Evolutionary conservation across 2,113 vertebrate species (phyloP), one percentile per base, ranked within the genome.

Genomic region (Cottus gobio): DNA sequence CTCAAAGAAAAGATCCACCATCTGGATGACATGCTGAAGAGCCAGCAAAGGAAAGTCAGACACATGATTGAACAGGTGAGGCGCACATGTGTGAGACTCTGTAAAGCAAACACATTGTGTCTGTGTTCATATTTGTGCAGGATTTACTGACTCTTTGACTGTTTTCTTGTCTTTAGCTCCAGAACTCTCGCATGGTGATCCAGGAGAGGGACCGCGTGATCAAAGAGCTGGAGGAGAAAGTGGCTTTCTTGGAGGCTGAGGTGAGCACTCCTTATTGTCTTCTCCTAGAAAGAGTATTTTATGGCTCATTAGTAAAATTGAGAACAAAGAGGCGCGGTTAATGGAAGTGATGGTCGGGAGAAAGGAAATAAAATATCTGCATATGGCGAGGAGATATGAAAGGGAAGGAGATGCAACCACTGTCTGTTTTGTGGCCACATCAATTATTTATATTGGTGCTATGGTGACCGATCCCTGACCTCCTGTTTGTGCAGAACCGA

Each of bases 51-150:
- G 76, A 99, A 99, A 93, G 96, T 98, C 36, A 92, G 97, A 58
- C 97, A 98, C 82, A 99, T 99, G 97, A 99, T 98, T 2, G 97
- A 98, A 88, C 97, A 99, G 97, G 97, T 99, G 70, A 88, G 89
- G 37, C 30, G 56, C 71, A 37, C 75, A 61, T 62, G 83, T 20
- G 75, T 2, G 37, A 67, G 68, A 3, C n/a, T 83, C 30, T 8
- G 9, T 9, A 39, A 48, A 34, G 50, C 58, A 78, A 72, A 80
- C 57, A 71, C 62, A 0, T 13, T 2, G 30, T 62, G 24, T 76
- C 34, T 0, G 0, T 69, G 52, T 63, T 70, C 2, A 7, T 90
- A 77, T 91, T 91, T 85, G 84, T 2, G 6, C 66, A 70, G 78
- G 34, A 52, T 54, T 89, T 1, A 1, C 86, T 85, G 73, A 62